Evolutionary conservation across 2,888 invertebrate species (phyloP), one percentile per base, ranked within the genome.

Genomic region (Idaea aversata): DNA sequence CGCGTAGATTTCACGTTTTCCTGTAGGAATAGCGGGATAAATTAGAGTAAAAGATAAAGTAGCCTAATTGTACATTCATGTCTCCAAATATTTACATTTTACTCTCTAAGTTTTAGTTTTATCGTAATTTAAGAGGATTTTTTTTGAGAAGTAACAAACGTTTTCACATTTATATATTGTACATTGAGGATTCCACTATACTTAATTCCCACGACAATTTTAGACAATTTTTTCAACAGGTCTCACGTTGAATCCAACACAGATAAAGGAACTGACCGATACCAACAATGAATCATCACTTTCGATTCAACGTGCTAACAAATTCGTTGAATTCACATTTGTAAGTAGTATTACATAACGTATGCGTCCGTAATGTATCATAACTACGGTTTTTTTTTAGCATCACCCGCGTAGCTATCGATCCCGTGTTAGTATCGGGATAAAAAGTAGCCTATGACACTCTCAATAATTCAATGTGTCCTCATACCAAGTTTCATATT

Each of bases 241-340:
- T 47, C 47, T 47, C 47, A 47, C 10, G 47, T 7, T 47, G 10
- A 13, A 47, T 47, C 13, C 47, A 47, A 13, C 47, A 47, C 7
- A 47, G 47, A 47, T 47, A 47, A 47, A 47, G 13, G 47, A 47
- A 47, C 47, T 47, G 47, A 47, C 47, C 47, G 47, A 47, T 47
- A 47, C 47, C 47, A 47, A 47, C 63, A 57, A 59, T 69, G 70
- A 70, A 66, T 67, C 72, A 69, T 66, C 47, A 65, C 71, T 70
- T 73, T 70, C 70, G 65, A 67, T 16, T 61, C 63, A 60, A 62
- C 64, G 61, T 15, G 59, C 63, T 65, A 60, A 70, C 61, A 57
- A 64, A 64, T 47, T 47, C 47, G 47, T 47, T 47, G 47, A 47
- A 47, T 47, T 47, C 47, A 47, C 10, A 10, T 47, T 47, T 47